These are phyloP conservation scores for Spatula clypeata DNA, from an alignment of 2,797 vertebrate species.

Conservation along the genomic window DNA sequence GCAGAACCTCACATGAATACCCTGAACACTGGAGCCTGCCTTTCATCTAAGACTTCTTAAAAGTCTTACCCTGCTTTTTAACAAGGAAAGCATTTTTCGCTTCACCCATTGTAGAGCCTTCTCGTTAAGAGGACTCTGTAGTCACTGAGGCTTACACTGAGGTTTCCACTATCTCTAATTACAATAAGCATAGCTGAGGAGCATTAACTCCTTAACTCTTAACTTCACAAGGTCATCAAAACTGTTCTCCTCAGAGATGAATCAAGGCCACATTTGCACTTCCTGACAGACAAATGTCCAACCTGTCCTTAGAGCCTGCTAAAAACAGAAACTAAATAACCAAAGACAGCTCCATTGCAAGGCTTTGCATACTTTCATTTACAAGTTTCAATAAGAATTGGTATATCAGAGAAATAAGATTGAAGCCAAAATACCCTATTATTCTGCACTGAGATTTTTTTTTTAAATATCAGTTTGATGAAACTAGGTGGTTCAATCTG, in stretches of 20 bases:
- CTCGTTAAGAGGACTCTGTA: not conserved
- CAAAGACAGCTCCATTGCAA: not conserved
- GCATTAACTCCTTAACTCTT: too few species aligned
- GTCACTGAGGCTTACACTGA: not conserved
- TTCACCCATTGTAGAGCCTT: not conserved
- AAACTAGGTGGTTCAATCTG: not conserved
- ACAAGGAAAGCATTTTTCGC: not conserved
- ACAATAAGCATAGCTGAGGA: not conserved
- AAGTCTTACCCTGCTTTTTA: not conserved
- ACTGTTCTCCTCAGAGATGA: not conserved
- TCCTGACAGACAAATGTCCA: not conserved
- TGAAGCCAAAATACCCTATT: not conserved
- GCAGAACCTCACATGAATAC: not conserved
- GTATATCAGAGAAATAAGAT: not conserved
- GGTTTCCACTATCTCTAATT: not conserved
- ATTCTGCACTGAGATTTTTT: not conserved
- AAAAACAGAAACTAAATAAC: not conserved
- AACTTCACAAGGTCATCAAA: not conserved
- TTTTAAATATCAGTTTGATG: not conserved
- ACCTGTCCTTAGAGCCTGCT: not conserved
- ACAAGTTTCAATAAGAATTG: not conserved
- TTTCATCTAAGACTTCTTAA: not conserved
- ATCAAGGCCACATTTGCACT: not conserved
- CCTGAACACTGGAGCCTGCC: not conserved
- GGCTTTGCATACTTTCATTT: not conserved